Evolutionary conservation across 2,113 vertebrate species (phyloP), one percentile per base, ranked within the genome.

Genomic region (Perca schrenkii): DNA sequence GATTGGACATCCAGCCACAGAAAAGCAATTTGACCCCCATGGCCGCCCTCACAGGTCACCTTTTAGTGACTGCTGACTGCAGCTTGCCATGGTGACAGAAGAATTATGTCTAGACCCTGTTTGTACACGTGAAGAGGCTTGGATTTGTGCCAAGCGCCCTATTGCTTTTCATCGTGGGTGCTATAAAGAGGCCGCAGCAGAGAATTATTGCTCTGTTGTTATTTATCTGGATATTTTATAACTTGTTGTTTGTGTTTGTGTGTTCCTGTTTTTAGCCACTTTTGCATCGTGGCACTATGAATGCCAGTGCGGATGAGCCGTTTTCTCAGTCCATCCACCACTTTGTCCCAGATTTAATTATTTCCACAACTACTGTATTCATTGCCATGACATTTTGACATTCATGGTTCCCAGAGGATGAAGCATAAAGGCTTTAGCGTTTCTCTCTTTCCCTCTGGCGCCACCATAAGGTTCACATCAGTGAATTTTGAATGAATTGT

Each of bases 1-100:
- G 73, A 85, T 80, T 57, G 84, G 82, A 91, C 81, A 83, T 60
- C 64, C 73, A 81, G 6, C 80, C 82, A 77, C 88, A 88, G 77
- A 82, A 90, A 47, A 88, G 87, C 88, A 88, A 91, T 90, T 57
- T 90, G 89, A 92, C 86, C 91, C 93, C 85, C 83, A 57, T 68
- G 21, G 11, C 69, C 64, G 84, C 80, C 88, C 82, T 68, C 67
- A 12, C 66, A 34, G 91, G 87, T 91, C 91, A 84, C 78, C 62
- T 74, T 86, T 88, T 82, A 84, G 86, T 84, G 87, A 83, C 86
- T 85, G 72, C 89, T 74, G 81, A 71, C 88, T 62, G 62, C 0
- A 3, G 75, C 91, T 92, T 92, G 71, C 83, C 86, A 82, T 85
- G 87, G 89, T 36, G 84, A 93, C 15, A 0, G 75, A 83, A 89